phyloP scores from a whole-genome alignment of 2,888 invertebrate genomes.

The Mycalesis mineus region DNA sequence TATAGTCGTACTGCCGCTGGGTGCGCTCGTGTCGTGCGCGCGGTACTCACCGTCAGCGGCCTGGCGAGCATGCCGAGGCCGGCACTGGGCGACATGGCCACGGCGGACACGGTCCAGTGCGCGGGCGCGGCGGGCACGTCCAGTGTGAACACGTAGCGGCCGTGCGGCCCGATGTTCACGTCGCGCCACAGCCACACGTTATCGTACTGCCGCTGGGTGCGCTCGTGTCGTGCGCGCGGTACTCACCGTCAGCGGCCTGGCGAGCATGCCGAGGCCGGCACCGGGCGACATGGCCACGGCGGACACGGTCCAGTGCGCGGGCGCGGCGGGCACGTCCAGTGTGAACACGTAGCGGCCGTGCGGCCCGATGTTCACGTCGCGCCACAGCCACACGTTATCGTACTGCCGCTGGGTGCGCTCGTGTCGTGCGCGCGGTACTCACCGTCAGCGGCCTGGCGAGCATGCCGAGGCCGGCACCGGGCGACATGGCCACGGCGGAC shows the following conservation, averaged over 20 bases:
- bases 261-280: constrained; percentile 91
- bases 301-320: constrained; percentile 95
- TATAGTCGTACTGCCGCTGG: constrained; percentile 94
- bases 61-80: constrained; percentile 92
- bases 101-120: constrained; percentile 95
- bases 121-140: constrained; percentile 78
- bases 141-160: constrained; percentile 85
- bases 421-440: constrained; percentile 86
- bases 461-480: constrained; percentile 92
- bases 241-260: constrained; percentile 33
- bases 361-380: constrained; percentile 94
- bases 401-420: constrained; percentile 59
- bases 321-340: constrained; percentile 53
- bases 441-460: constrained; percentile 56
- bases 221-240: constrained; percentile 92
- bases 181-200: constrained; percentile 95
- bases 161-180: constrained; percentile 94
- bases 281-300: constrained; percentile 93
- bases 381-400: constrained; percentile 97
- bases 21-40: too few species aligned
- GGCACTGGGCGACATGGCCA: constrained; percentile 90
- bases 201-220: too few species aligned
- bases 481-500: constrained; percentile 94
- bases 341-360: constrained; percentile 94
- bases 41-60: constrained; percentile 45